Base-by-base conservation (phyloP, 1,140 invertebrate species). In the Aphelenchoides avenae region DNA sequence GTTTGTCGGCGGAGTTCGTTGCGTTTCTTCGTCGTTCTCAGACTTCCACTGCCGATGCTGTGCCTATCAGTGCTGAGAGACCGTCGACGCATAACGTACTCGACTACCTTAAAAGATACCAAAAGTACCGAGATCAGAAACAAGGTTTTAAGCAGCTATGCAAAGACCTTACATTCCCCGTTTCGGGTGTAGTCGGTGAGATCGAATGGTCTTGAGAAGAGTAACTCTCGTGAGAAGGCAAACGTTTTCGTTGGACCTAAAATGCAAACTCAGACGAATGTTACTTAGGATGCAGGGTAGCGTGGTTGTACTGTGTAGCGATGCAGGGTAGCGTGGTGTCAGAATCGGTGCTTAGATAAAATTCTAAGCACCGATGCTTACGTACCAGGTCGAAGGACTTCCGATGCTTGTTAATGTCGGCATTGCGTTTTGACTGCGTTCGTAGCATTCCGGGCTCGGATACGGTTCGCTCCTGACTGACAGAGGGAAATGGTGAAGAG, bases 191-290 rank as follows among this genome's bases (percentile, higher is more conserved):
- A 3, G 64, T 68, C 20, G 68, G 68, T 9, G 49, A 60, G 33
- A 67, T 72, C 0, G 65, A 67, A 43, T 67, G 65, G 34, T 67
- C 65, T 34, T 67, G 68, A 13, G 62, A 68, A 2, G 65, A 67
- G 42, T 39, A 67, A 13, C 40, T 40, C 39, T 70, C 68, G 33
- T 71, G 68, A 11, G 61, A 48, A 7, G 65, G 65, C 5, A 67
- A 29, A n/a, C 68, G 43, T 9, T 42, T 57, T 3, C 65, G 62
- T 11, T 71, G 51, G 15, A 67, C 67, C 64, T 67, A 15, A 29
- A 66, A 6, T 18, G 1, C 22, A 68, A 49, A 18, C 11, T 22
- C 11, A 24, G 40, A 13, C 7, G 49, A 6, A 15, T 15, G 20
- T 6, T 47, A 6, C 44, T 5, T 43, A 43, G 18, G 18, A 6